These are phyloP conservation scores for Trogon surrucura DNA, from an alignment of 2,113 vertebrate genomes.

Conservation along the genomic window DNA sequence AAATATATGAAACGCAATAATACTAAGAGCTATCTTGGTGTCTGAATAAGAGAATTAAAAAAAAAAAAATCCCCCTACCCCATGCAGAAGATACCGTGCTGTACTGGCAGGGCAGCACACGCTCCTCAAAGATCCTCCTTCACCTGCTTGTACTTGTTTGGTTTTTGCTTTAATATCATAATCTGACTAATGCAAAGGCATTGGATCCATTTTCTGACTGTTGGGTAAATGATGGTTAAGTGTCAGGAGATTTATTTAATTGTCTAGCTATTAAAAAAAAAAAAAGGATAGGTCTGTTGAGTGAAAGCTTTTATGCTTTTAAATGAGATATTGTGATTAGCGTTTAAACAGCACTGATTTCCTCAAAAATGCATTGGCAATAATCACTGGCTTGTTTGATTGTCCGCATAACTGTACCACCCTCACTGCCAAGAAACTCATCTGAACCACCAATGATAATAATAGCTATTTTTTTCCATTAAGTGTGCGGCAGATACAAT, in stretches of 20 bases:
- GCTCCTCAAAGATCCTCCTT: neutral
- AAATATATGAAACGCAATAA: neutral
- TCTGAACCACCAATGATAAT: constrained; percentile 1
- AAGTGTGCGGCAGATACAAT: neutral
- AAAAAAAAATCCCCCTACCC: neutral
- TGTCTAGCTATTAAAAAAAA: constrained; percentile 47
- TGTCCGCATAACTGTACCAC: constrained; percentile 38
- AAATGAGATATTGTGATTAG: constrained; percentile 59
- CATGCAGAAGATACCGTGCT: neutral
- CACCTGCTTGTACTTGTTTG: neutral
- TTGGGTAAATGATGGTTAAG: constrained; percentile 60
- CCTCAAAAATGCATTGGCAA: constrained; percentile 46
- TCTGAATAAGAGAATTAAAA: neutral
- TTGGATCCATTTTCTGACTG: constrained; percentile 46
- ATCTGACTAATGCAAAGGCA: constrained; percentile 57
- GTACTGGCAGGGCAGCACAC: neutral
- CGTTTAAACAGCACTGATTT: constrained; percentile 69
- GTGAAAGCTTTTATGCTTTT: constrained; percentile 72
- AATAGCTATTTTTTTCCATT: constrained; percentile 24
- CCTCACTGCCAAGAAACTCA: constrained; percentile 45
- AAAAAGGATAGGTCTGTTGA: constrained; percentile 13
- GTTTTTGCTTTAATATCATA: neutral
- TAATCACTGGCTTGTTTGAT: constrained; percentile 45
- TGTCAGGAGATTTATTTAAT: constrained; percentile 62
- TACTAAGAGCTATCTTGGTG: neutral